These are phyloP conservation scores for Cyprinodon variegatus DNA, from an alignment of 2,113 vertebrate species.

Conservation along the genomic window DNA sequence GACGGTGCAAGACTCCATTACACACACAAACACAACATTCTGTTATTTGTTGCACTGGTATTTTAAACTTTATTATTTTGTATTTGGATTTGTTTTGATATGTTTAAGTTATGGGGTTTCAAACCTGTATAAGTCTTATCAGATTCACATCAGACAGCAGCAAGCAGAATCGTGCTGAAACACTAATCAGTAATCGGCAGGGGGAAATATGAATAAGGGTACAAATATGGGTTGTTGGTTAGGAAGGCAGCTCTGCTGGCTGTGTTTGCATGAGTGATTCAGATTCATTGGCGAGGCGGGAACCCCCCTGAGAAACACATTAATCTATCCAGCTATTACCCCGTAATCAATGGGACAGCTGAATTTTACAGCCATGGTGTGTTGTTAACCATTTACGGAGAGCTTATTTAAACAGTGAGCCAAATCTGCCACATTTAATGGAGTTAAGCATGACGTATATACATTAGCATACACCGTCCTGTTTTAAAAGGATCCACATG, in stretches of 20 bases:
- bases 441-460: constrained; percentile 59
- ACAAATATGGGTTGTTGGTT: constrained; percentile 63
- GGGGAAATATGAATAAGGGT: constrained; percentile 56
- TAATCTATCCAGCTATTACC: constrained; percentile 72
- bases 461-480: constrained; percentile 51
- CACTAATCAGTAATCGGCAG: constrained; percentile 51
- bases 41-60: constrained; percentile 6
- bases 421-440: constrained; percentile 42
- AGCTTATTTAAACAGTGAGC: constrained; percentile 69
- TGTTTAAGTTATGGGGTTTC: constrained; percentile 21
- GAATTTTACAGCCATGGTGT: constrained; percentile 53
- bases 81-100: constrained; percentile 22
- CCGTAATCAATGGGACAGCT: constrained; percentile 72
- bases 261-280: constrained; percentile 59
- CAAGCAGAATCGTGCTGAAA: constrained; percentile 10
- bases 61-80: constrained; percentile 27
- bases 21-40: neutral
- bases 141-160: constrained; percentile 12
- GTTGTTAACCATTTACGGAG: constrained; percentile 66
- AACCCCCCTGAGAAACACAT: constrained; percentile 64
- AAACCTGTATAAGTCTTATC: constrained; percentile 16
- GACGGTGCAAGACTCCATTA: constrained; percentile 6
- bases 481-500: constrained; percentile 29
- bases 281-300: constrained; percentile 62
- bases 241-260: constrained; percentile 47